phyloP scores from a whole-genome alignment of 2,113 vertebrate genomes.

The Balaenoptera acutorostrata region DNA sequence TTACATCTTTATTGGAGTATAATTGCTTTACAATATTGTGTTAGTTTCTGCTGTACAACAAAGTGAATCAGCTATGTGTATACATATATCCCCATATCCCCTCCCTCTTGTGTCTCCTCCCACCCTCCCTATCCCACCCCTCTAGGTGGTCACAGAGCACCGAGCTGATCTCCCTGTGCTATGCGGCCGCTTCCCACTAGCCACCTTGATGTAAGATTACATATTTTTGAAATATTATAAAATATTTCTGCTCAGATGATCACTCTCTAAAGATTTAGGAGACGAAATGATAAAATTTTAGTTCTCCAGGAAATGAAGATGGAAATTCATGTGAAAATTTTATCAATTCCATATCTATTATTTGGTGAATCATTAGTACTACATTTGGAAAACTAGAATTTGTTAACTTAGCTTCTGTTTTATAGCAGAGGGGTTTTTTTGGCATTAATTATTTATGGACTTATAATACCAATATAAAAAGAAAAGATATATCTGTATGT shows the following conservation, averaged over 20 bases:
- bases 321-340: background rate
- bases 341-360: background rate
- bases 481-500: background rate
- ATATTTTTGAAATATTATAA: background rate
- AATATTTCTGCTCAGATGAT: constrained; percentile 7
- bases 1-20: no score
- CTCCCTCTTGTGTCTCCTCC: no score
- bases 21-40: no score
- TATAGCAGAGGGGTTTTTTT: background rate
- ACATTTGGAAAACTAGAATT: background rate
- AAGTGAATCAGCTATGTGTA: no score
- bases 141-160: no score
- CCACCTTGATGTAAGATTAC: background rate
- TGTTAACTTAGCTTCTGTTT: background rate
- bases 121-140: no score
- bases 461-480: background rate
- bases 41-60: no score
- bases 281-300: background rate
- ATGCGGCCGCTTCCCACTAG: no score
- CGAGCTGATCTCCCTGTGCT: no score
- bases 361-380: background rate
- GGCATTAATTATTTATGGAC: background rate
- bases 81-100: no score
- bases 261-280: background rate
- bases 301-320: background rate